Evolutionary conservation across 2,888 invertebrate genomes (phyloP).

Genomic region (Drosophila borborema): DNA sequence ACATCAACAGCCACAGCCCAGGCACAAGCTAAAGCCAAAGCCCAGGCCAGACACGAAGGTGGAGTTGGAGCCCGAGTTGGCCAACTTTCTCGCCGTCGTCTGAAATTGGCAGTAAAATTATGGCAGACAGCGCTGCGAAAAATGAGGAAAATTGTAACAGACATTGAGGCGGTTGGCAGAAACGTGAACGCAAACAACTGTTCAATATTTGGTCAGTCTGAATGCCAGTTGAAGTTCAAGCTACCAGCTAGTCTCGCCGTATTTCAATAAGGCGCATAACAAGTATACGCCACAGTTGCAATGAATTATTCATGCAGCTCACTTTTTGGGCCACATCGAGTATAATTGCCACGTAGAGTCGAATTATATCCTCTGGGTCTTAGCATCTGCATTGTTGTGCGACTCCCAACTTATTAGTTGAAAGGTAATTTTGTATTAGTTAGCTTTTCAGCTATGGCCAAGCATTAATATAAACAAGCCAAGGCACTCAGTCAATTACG

Average conservation of each 20-base stretch:
- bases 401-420: conserved; percentile 18
- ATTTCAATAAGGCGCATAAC: conserved; percentile 11
- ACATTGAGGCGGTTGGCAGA: conserved; percentile 27
- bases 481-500: conserved; percentile 20
- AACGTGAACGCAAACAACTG: background rate
- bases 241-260: conserved; percentile 45
- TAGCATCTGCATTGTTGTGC: conserved; percentile 4
- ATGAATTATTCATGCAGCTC: conserved; percentile 20
- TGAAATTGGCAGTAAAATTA: conserved; percentile 75
- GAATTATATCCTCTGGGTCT: background rate
- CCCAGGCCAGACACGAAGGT: conserved; percentile 15
- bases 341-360: background rate
- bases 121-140: conserved; percentile 55
- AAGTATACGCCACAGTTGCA: conserved; percentile 11
- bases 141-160: conserved; percentile 65
- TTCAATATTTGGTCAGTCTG: conserved; percentile 37
- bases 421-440: conserved; percentile 9
- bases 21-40: background rate
- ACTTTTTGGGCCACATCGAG: background rate
- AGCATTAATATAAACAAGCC: conserved; percentile 32
- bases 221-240: conserved; percentile 61
- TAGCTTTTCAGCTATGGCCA: conserved; percentile 3
- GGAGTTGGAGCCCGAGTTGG: conserved; percentile 34
- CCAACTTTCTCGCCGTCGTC: conserved; percentile 69
- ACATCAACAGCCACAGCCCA: background rate